Evolutionary conservation across 2,888 invertebrate species (phyloP).

Genomic region (Ennomos quercinarius): DNA sequence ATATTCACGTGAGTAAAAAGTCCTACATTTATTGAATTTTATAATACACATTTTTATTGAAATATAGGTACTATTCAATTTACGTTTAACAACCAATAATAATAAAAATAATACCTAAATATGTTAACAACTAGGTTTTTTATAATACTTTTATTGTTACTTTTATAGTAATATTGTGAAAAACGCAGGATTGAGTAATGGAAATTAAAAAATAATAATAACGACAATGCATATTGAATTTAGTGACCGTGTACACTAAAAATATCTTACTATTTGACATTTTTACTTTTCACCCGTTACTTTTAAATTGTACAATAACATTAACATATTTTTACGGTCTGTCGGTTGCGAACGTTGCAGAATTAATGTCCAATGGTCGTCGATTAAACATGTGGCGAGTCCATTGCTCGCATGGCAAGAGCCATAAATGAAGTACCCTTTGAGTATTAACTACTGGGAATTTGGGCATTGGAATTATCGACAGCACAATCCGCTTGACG

Average conservation of each 20-base stretch:
- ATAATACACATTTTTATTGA: too few relatives aligned
- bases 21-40: too few relatives aligned
- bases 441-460: conserved; percentile 72
- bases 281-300: conserved; percentile 23
- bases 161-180: too few relatives aligned
- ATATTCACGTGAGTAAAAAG: conserved; percentile 66
- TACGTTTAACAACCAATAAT: too few relatives aligned
- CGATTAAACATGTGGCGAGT: conserved; percentile 61
- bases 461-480: conserved; percentile 74
- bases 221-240: too few relatives aligned
- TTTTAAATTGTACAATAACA: conserved; percentile 56
- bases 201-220: too few relatives aligned
- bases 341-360: conserved; percentile 65
- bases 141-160: too few relatives aligned
- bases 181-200: too few relatives aligned
- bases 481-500: conserved; percentile 67
- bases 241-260: too few relatives aligned
- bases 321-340: conserved; percentile 71
- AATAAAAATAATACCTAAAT: too few relatives aligned
- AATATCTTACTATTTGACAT: conserved; percentile 4
- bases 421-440: conserved; percentile 70
- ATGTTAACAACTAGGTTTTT: too few relatives aligned
- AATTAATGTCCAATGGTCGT: conserved; percentile 65
- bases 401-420: conserved; percentile 60
- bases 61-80: too few relatives aligned